These are phyloP conservation scores for Littorina saxatilis DNA, from an alignment of 1,140 invertebrate species.

Conservation along the genomic window DNA sequence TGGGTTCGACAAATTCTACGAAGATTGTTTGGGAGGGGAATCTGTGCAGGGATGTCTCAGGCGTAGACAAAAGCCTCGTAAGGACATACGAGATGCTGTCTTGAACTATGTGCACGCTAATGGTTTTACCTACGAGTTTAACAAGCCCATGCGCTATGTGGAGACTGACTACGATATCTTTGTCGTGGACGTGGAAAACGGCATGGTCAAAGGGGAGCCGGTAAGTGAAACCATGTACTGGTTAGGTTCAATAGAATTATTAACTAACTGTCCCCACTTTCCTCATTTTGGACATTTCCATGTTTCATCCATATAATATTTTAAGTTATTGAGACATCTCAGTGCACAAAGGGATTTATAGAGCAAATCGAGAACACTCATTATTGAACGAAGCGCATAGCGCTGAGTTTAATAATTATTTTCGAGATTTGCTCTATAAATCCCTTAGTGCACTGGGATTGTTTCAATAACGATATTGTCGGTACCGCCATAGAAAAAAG, in stretches of 20 bases:
- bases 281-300: neutral
- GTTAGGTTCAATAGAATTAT: neutral
- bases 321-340: too few relatives aligned
- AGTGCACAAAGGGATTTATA: too few relatives aligned
- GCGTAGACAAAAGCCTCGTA: neutral
- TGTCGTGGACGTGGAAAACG: neutral
- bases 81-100: neutral
- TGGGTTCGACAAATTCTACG: neutral
- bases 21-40: neutral
- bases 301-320: too few relatives aligned
- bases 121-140: neutral
- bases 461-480: too few relatives aligned
- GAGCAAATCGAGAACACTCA: too few relatives aligned
- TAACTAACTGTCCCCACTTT: too few relatives aligned
- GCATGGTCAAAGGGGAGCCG: neutral
- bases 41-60: neutral
- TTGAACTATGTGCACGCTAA: neutral
- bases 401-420: too few relatives aligned
- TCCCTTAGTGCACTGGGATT: too few relatives aligned
- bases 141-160: conserved; percentile 8
- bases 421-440: too few relatives aligned
- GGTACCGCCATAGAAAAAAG: too few relatives aligned
- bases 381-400: too few relatives aligned
- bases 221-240: too few relatives aligned
- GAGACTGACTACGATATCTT: neutral